These are phyloP conservation scores for Macrochelys suwanniensis DNA, from an alignment of 2,797 vertebrate species.

Conservation along the genomic window DNA sequence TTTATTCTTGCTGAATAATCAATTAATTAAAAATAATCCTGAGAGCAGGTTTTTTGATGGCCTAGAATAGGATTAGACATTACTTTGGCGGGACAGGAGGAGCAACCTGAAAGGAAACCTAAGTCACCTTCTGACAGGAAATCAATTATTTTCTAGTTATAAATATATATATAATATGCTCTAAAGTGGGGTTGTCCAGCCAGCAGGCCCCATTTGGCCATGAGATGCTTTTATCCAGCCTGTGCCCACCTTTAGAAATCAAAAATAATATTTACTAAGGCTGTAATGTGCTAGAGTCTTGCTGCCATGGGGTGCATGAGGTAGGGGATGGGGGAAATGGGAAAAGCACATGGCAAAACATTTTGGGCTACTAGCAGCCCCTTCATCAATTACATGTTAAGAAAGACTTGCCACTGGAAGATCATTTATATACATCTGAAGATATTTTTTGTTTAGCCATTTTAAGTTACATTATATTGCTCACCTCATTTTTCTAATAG, in stretches of 20 bases:
- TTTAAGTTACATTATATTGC: neutral
- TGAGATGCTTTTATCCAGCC: neutral
- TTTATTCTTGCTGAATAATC: constrained; percentile 3
- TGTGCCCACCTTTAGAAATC: neutral
- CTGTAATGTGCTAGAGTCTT: neutral
- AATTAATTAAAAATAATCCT: constrained; percentile 6
- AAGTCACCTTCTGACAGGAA: neutral
- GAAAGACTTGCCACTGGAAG: neutral
- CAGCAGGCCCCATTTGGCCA: neutral
- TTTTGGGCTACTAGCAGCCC: neutral
- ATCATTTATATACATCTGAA: fast-evolving
- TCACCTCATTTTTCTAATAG: constrained; percentile 13
- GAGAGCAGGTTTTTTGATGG: constrained; percentile 32
- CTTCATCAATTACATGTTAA: neutral
- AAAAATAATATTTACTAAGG: neutral
- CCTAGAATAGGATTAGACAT: neutral
- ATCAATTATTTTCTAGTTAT: neutral
- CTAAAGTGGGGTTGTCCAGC: neutral
- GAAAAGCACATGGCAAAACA: neutral
- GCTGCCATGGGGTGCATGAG: neutral
- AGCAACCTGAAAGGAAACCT: neutral
- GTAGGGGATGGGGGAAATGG: neutral
- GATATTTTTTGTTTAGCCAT: neutral
- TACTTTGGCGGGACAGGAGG: neutral
- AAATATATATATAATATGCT: neutral